phyloP scores from a whole-genome alignment of 2,113 vertebrate genomes.

The Acrocephalus arundinaceus region DNA sequence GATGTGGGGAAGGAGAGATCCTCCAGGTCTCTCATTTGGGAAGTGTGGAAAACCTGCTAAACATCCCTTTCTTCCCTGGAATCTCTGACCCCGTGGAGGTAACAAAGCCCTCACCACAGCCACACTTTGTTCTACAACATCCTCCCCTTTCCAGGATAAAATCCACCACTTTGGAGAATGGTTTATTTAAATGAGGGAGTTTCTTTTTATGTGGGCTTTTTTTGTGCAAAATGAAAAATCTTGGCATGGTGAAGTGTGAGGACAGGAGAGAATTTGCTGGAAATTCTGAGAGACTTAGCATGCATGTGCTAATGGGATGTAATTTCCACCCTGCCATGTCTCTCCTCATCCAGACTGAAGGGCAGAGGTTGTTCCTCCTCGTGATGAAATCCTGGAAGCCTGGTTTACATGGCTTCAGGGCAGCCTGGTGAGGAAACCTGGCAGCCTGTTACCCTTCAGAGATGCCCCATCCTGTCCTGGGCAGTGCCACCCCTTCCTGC shows the following conservation, averaged over 20 bases:
- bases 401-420: not conserved
- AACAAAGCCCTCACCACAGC: not conserved
- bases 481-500: not conserved
- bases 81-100: not conserved
- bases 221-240: not conserved
- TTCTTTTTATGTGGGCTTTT: not conserved
- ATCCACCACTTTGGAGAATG: not conserved
- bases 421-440: not conserved
- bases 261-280: not conserved
- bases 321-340: not conserved
- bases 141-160: not conserved
- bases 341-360: not conserved
- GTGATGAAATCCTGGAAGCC: not conserved
- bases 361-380: not conserved
- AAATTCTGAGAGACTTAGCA: not conserved
- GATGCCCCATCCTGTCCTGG: not conserved
- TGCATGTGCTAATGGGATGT: not conserved
- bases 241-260: not conserved
- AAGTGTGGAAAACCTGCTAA: not conserved
- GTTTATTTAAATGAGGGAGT: not conserved
- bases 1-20: not conserved
- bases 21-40: not conserved
- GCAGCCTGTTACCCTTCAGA: not conserved
- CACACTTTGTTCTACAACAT: not conserved
- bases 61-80: not conserved